Conservation (phyloP, 2,888 invertebrate genomes). For the Microctonus aethiopoides region DNA sequence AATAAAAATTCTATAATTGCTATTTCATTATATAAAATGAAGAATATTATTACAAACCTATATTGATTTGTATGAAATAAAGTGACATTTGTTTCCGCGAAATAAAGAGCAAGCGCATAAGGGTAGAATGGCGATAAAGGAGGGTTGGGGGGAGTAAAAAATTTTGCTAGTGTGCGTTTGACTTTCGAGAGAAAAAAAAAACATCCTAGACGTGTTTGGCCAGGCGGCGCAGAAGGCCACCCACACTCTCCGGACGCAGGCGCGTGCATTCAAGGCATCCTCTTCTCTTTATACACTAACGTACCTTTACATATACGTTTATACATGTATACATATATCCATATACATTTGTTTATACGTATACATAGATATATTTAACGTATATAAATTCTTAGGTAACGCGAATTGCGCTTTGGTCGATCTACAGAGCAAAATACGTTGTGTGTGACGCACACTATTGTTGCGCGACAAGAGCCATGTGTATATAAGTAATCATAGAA, state of each 20-base stretch:
- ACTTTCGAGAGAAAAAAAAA: slow-evolving; percentile 27
- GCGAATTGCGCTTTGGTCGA: slow-evolving; percentile 48
- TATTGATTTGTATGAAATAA: background rate
- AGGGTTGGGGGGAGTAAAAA: background rate
- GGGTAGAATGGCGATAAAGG: background rate
- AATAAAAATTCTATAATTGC: background rate
- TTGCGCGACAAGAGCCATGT: slow-evolving; percentile 21
- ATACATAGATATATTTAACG: slow-evolving; percentile 26
- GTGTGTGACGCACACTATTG: slow-evolving; percentile 12
- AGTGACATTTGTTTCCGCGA: background rate
- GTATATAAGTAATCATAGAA: background rate
- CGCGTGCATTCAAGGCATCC: slow-evolving; percentile 36
- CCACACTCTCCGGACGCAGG: slow-evolving; percentile 35
- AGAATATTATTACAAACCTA: background rate
- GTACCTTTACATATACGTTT: background rate
- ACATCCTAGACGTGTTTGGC: slow-evolving; percentile 49
- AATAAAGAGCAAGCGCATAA: background rate
- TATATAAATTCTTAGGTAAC: slow-evolving; percentile 58
- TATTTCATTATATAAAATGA: background rate
- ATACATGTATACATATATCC: background rate
- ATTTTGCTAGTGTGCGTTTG: slow-evolving; percentile 32
- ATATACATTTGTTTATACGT: background rate
- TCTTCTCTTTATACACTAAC: slow-evolving; percentile 5
- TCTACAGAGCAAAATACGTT: slow-evolving; percentile 24
- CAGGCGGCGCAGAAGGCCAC: slow-evolving; percentile 53